Evolutionary conservation across 2,888 invertebrate species (phyloP).

Genomic region (Encarsia formosa): DNA sequence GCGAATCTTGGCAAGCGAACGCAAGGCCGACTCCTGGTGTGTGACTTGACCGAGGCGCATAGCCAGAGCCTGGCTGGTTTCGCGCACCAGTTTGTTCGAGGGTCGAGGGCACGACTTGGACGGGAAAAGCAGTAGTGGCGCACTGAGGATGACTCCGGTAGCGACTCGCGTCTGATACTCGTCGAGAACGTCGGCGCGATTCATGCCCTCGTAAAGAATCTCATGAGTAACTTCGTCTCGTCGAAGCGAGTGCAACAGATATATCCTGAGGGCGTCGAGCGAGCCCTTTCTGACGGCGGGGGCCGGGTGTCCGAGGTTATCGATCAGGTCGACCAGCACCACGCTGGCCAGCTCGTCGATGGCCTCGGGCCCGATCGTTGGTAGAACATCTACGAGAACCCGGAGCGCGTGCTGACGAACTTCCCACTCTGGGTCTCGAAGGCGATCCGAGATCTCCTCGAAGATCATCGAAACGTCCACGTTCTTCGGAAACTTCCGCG

Average conservation of each 20-base stretch:
- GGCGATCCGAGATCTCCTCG: conserved; percentile 66
- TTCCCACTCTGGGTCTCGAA: conserved; percentile 78
- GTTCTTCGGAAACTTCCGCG: conserved; percentile 67
- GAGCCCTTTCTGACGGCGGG: conserved; percentile 79
- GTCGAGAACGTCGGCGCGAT: conserved; percentile 35
- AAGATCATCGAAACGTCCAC: conserved; percentile 65
- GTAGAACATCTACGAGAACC: conserved; percentile 74
- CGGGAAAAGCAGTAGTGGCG: conserved; percentile 48
- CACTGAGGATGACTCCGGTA: conserved; percentile 48
- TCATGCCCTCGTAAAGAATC: conserved; percentile 40
- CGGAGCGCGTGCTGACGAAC: conserved; percentile 77
- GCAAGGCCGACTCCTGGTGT: conserved; percentile 63
- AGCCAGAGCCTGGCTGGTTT: conserved; percentile 47
- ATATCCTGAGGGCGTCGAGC: conserved; percentile 70
- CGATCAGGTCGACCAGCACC: conserved; percentile 66
- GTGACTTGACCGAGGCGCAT: conserved; percentile 52
- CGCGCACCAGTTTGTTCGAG: conserved; percentile 35
- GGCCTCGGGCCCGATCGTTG: conserved; percentile 58
- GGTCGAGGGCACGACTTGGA: conserved; percentile 39
- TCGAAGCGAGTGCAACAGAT: conserved; percentile 65
- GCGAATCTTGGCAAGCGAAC: conserved; percentile 67
- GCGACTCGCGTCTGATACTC: conserved; percentile 49
- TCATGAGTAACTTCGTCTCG: conserved; percentile 63
- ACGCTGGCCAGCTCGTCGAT: conserved; percentile 66
- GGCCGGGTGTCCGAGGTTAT: conserved; percentile 74